Conservation (phyloP, 2,888 invertebrate genomes). For the Mechanitis messenoides region DNA sequence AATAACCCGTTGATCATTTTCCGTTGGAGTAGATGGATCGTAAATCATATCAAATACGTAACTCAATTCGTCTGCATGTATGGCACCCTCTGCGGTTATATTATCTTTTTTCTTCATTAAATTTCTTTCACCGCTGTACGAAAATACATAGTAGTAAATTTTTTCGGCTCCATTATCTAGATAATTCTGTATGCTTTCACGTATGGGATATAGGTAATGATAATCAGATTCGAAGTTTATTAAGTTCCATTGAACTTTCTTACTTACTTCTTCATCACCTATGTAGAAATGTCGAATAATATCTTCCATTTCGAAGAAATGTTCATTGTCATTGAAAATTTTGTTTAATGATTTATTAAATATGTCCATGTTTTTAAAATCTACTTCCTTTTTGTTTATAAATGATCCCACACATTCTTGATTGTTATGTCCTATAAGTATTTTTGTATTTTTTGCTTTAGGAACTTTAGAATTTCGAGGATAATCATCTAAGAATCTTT, state of each 20-base stretch:
- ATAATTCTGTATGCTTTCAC: constrained; percentile 40
- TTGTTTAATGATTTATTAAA: constrained; percentile 26
- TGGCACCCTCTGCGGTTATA: constrained; percentile 32
- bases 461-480: constrained; percentile 38
- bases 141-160: constrained; percentile 48
- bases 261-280: constrained; percentile 41
- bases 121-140: constrained; percentile 47
- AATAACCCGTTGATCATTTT: constrained; percentile 41
- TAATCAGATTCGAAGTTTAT: constrained; percentile 45
- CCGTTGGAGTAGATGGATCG: constrained; percentile 26
- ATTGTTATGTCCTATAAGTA: constrained; percentile 49
- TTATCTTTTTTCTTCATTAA: constrained; percentile 36
- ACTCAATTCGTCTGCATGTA: constrained; percentile 43
- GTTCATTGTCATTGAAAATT: constrained; percentile 35
- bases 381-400: constrained; percentile 26
- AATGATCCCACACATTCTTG: constrained; percentile 37
- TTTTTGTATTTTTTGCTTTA: constrained; percentile 40
- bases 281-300: constrained; percentile 47
- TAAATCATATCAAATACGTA: constrained; percentile 40
- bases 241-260: constrained; percentile 30
- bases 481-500: constrained; percentile 36
- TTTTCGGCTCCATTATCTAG: constrained; percentile 36
- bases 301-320: constrained; percentile 30
- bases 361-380: constrained; percentile 25
- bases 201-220: constrained; percentile 35